Conservation (phyloP, 1,140 invertebrate species). For the Psilanteris sp. region DNA sequence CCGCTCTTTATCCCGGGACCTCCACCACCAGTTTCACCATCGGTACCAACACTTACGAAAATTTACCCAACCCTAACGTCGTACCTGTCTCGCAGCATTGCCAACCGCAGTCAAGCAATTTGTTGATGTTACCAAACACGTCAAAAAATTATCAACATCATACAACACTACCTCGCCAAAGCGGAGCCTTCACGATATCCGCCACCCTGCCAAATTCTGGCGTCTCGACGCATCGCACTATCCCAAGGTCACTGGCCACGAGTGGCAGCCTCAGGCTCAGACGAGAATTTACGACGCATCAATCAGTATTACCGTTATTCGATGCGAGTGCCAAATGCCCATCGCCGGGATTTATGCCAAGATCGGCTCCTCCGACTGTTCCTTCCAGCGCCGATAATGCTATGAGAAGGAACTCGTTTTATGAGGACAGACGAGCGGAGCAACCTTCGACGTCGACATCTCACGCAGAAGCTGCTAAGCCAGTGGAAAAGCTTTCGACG, state of each 20-base stretch:
- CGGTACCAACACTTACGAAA: slow-evolving; percentile 75
- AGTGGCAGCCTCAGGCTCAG: slow-evolving; percentile 70
- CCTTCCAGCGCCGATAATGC: slow-evolving; percentile 55
- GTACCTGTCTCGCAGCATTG: slow-evolving; percentile 49
- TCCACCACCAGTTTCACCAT: slow-evolving; percentile 71
- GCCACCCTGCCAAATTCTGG: slow-evolving; percentile 73
- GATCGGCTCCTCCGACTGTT: slow-evolving; percentile 63
- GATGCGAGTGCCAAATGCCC: slow-evolving; percentile 63
- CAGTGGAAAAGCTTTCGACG: slow-evolving; percentile 53
- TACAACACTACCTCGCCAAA: slow-evolving; percentile 72
- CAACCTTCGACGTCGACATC: slow-evolving; percentile 36
- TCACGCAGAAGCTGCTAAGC: slow-evolving; percentile 15
- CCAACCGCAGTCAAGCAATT: slow-evolving; percentile 40
- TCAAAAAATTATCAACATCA: slow-evolving; percentile 74
- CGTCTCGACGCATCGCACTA: slow-evolving; percentile 76
- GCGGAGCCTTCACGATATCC: slow-evolving; percentile 76
- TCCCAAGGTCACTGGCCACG: slow-evolving; percentile 77
- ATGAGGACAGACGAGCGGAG: slow-evolving; percentile 30
- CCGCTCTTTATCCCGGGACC: slow-evolving; percentile 66
- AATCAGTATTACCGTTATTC: slow-evolving; percentile 66
- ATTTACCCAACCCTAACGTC: slow-evolving; percentile 67
- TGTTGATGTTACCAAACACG: slow-evolving; percentile 63
- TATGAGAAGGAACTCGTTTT: slow-evolving; percentile 30
- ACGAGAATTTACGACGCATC: slow-evolving; percentile 68
- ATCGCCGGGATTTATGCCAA: slow-evolving; percentile 64